Base-by-base conservation (phyloP, 2,888 invertebrate species). In the Gari tellinella region DNA sequence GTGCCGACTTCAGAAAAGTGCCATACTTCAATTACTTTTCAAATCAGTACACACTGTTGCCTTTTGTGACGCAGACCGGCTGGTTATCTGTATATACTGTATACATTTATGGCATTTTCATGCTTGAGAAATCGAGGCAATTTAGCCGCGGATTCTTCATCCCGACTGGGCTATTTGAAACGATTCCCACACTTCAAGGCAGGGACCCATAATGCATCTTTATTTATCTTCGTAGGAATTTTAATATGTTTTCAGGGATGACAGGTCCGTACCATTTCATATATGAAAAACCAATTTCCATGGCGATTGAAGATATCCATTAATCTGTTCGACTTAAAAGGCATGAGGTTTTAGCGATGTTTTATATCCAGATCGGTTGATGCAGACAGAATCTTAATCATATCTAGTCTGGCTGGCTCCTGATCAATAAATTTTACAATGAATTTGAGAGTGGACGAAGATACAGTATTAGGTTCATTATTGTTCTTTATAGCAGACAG, bases 151-250 rank as follows among this genome's bases (percentile, higher is more conserved):
- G 31, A 31, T 31, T 31, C 31, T 31, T 31, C 31, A 31, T 31
- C 31, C 31, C 31, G 10, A 31, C 31, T 31, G 31, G 31, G 31
- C 31, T 31, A 31, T 31, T 31, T 31, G 31, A 31, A 31, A 31
- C 31, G 31, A 21, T 48, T 48, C 48, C 21, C 48, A 48, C 48
- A 25, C 26, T 49, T 49, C 43, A 15, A 49, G 49, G 49, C 26
- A 25, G 49, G 49, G 48, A 15, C 41, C 40, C 46, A 41, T 69
- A 52, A 69, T 69, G 63, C 69, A 69, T 56, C 62, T 52, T 45
- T 57, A 60, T 65, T 64, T 60, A 65, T 64, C 65, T 72, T 60
- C 49, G 60, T 58, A 64, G 52, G 72, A 72, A 72, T 65, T 72
- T 72, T 72, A 72, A 65, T 72, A 60, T 46, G 72, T 57, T 72